These are phyloP conservation scores for Parapristionchus giblindavisi DNA, from an alignment of 2,888 invertebrate species.

Conservation along the genomic window DNA sequence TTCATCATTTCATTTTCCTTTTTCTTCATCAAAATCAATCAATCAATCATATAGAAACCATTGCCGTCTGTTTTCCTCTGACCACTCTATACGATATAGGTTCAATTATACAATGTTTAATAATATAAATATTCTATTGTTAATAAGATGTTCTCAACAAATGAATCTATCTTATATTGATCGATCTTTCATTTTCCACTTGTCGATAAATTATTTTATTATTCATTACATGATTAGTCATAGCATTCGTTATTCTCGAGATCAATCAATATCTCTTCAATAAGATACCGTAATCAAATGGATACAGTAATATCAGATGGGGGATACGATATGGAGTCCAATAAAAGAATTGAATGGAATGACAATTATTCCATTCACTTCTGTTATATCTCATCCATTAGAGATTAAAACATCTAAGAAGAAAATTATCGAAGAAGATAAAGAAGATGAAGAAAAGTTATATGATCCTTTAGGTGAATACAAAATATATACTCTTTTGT, in stretches of 20 bases:
- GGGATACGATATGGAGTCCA: neutral
- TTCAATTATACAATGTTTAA: too few relatives aligned
- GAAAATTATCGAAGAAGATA: conserved; percentile 42
- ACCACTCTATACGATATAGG: too few relatives aligned
- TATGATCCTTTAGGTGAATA: conserved; percentile 21
- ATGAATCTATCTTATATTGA: too few relatives aligned
- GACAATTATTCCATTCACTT: conserved; percentile 14
- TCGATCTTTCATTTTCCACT: too few relatives aligned
- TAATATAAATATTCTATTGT: too few relatives aligned
- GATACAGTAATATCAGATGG: neutral
- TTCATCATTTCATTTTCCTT: conserved; percentile 9
- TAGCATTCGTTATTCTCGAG: neutral
- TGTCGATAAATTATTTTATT: too few relatives aligned
- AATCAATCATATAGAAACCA: too few relatives aligned
- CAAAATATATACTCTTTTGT: too few relatives aligned
- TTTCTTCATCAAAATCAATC: conserved; percentile 23
- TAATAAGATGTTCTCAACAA: too few relatives aligned
- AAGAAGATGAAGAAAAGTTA: conserved; percentile 35
- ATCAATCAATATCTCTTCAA: too few relatives aligned
- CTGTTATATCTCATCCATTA: conserved; percentile 35
- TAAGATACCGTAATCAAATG: conserved; percentile 17
- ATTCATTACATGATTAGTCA: too few relatives aligned
- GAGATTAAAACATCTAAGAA: conserved; percentile 47
- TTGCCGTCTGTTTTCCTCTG: too few relatives aligned
- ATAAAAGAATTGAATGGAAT: neutral